Conservation (phyloP, 2,797 vertebrate genomes). For the Protosalanx chinensis region DNA sequence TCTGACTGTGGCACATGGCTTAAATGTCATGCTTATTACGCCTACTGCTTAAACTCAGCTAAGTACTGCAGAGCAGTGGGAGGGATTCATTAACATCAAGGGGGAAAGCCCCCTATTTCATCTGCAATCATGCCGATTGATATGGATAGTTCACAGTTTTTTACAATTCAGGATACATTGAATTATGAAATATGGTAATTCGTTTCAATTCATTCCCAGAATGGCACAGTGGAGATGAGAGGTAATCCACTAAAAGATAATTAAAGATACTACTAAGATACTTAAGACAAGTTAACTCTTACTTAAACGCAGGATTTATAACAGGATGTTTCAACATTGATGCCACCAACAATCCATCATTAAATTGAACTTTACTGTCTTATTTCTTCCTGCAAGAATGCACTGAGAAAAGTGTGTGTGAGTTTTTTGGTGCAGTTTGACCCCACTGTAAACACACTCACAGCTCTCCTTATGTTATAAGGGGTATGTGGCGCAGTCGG, state of each 20-base stretch:
- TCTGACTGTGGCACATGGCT: slow-evolving; percentile 20
- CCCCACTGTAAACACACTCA: slow-evolving; percentile 40
- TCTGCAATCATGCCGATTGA: slow-evolving; percentile 31
- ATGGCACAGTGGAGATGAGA: slow-evolving; percentile 24
- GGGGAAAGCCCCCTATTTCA: slow-evolving; percentile 45
- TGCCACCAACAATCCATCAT: neutral
- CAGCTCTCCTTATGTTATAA: slow-evolving; percentile 14
- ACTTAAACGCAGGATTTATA: no score
- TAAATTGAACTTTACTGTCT: slow-evolving; percentile 1
- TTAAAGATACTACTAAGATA: no score
- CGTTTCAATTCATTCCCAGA: slow-evolving; percentile 16
- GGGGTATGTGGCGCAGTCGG: no score
- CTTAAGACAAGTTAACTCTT: no score
- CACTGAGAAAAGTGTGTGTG: slow-evolving; percentile 40
- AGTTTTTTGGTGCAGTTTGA: slow-evolving; percentile 26
- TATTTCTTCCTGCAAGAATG: slow-evolving; percentile 10
- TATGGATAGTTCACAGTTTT: slow-evolving; percentile 28
- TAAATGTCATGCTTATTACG: slow-evolving; percentile 56
- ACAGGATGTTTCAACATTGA: neutral
- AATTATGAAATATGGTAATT: slow-evolving; percentile 35
- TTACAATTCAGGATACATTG: slow-evolving; percentile 38
- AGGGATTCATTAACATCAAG: slow-evolving; percentile 61
- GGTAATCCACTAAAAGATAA: slow-evolving; percentile 15
- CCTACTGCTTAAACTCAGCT: slow-evolving; percentile 33
- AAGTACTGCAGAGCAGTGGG: slow-evolving; percentile 23